Evolutionary conservation across 35 echinoderm and acorn worm species (phyloP), one percentile per base, ranked within the genome.

Genomic region (Anneissia japonica): DNA sequence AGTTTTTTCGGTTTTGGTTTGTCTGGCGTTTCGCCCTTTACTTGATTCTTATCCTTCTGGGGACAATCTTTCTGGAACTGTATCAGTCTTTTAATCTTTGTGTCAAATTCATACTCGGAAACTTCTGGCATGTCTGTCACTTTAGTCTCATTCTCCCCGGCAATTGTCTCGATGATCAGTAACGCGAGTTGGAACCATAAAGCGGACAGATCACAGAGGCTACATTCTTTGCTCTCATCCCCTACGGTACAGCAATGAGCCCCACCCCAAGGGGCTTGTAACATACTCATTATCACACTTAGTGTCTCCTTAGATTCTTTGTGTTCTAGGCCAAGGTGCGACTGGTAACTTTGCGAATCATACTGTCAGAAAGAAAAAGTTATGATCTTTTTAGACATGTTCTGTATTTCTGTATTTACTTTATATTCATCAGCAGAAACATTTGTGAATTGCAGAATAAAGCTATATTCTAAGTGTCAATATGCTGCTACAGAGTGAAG

Each of bases 301-400:
- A 99, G 74, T 81, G 91, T 94, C 26, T 99, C 96, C 55, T 92
- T 99, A n/a, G 96, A 99, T 36, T 91, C 92, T 76, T 83, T 99
- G 76, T 99, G 74, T 55, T 99, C 92, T 55, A 99, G 45, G 17
- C 96, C 96, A 35, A 91, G 82, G 31, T 93, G 90, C 14, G 84
- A 83, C 12, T 81, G 82, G 45, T 92, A 77, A 16, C 74, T 76
- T 84, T 99, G 96, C 6, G 94, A 86, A 46, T 99, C 96, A 91
- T 78, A 79, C 96, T 99, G 81, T 79, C n/a, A 19, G 36, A 36
- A 80, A 64, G 21, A 75, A 36, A 10, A 32, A 36, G 28, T 31
- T 39, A 28, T 37, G 26, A 80, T 32, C 29, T 80, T 23, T 0
- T 23, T 10, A 37, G 14, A 23, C 23, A n/a, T n/a, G n/a, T n/a